These are phyloP conservation scores for Lordiphosa collinella DNA, from an alignment of 1,140 invertebrate genomes.

Conservation along the genomic window DNA sequence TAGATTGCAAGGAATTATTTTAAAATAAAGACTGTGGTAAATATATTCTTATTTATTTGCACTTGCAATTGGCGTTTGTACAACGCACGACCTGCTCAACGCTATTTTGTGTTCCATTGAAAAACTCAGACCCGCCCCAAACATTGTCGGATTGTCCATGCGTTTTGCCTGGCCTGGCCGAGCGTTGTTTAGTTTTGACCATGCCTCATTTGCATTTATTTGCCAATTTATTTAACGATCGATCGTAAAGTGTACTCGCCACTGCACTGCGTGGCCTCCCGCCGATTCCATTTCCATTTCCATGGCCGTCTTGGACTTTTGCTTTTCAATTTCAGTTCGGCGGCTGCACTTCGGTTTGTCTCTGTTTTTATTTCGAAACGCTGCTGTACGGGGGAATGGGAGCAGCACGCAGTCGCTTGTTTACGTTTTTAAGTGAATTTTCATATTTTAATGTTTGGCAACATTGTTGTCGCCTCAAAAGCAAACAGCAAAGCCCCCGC, in stretches of 20 bases:
- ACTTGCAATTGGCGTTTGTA: no score
- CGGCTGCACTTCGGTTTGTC: slow-evolving; percentile 4
- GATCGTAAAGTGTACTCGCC: slow-evolving; percentile 63
- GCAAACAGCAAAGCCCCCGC: slow-evolving; percentile 25
- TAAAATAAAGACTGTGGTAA: no score
- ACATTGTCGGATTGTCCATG: neutral
- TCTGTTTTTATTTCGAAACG: slow-evolving; percentile 11
- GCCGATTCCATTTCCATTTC: slow-evolving; percentile 1
- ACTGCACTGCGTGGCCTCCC: slow-evolving; percentile 1
- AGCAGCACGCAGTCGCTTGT: slow-evolving; percentile 37
- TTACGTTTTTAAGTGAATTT: slow-evolving; percentile 77
- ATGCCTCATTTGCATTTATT: slow-evolving; percentile 76
- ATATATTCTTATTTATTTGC: no score
- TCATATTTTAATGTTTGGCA: slow-evolving; percentile 75
- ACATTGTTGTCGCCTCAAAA: slow-evolving; percentile 70
- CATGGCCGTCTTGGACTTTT: slow-evolving; percentile 18
- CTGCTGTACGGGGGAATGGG: slow-evolving; percentile 18
- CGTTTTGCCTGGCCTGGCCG: neutral
- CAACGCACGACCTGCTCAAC: neutral
- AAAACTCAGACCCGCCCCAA: neutral
- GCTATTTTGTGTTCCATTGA: neutral
- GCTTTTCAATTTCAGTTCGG: slow-evolving; percentile 27
- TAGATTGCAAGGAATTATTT: no score
- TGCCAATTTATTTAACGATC: slow-evolving; percentile 76
- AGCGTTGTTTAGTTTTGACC: slow-evolving; percentile 52